A percentile compares a stretch with the other conserved stretches of the same genome.
These are phyloP conservation scores for Leucoraja erinaceus DNA, from an alignment of 2,113 vertebrate genomes.

Conservation along the genomic window DNA sequence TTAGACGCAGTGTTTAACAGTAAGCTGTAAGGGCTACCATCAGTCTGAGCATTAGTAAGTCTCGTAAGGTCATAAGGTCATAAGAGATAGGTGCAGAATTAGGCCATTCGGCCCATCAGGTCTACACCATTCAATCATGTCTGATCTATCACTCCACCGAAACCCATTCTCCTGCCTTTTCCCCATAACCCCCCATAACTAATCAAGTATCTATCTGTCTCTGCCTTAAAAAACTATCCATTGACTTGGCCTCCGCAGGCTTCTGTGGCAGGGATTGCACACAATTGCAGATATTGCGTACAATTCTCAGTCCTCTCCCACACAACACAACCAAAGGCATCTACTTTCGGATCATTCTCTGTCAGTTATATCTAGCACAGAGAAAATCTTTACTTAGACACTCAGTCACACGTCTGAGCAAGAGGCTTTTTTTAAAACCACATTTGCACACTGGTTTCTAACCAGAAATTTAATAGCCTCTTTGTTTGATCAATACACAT, in stretches of 20 bases:
- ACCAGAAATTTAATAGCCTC: neutral
- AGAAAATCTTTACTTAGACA: neutral
- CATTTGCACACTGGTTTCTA: neutral
- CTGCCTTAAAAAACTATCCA: too few species aligned
- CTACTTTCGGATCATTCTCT: neutral
- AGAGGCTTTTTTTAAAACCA: neutral
- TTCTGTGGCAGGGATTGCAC: too few species aligned
- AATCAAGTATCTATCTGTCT: too few species aligned
- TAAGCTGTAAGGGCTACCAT: neutral
- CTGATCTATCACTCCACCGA: too few species aligned
- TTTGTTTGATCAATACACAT: slow-evolving; percentile 20
- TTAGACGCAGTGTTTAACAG: neutral
- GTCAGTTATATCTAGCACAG: neutral
- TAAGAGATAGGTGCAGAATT: too few species aligned
- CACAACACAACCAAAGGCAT: neutral
- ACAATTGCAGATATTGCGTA: neutral
- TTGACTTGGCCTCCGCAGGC: too few species aligned
- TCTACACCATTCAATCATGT: too few species aligned
- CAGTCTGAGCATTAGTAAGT: neutral
- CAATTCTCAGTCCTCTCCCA: neutral
- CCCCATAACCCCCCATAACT: too few species aligned
- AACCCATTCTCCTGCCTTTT: too few species aligned
- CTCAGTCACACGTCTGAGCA: neutral
- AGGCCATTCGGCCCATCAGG: too few species aligned
- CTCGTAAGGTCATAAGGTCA: too few species aligned